Conservation (phyloP, 2,797 vertebrate species). For the Clarias pachynema region DNA sequence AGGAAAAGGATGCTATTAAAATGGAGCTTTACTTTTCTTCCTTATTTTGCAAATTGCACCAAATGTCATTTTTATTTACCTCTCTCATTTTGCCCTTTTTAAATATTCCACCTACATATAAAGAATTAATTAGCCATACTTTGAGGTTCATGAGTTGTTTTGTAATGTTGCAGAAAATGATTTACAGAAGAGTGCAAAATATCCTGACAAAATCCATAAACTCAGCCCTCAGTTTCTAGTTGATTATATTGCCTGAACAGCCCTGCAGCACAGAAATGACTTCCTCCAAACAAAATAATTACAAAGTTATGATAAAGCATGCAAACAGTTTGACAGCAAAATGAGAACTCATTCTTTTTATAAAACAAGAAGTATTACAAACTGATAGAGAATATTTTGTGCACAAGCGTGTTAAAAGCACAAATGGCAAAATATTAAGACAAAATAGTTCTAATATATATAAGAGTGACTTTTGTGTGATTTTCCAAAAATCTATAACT, state of each 20-base stretch:
- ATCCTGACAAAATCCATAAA: constrained; percentile 7
- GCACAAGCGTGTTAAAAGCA: no score
- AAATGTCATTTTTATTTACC: not conserved
- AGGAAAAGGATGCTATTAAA: not conserved
- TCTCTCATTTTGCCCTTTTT: not conserved
- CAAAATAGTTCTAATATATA: no score
- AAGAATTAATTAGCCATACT: not conserved
- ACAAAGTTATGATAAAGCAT: not conserved
- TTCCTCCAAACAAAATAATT: not conserved
- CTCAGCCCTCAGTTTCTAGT: not conserved
- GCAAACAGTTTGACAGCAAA: no score
- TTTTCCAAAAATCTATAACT: no score
- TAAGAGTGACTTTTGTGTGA: no score
- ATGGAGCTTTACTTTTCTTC: not conserved
- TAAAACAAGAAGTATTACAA: no score
- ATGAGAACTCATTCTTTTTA: no score
- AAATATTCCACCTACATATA: not conserved
- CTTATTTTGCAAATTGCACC: not conserved
- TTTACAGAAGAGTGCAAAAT: not conserved
- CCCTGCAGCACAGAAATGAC: not conserved
- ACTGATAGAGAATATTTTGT: no score
- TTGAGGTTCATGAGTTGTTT: not conserved
- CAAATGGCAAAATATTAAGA: no score
- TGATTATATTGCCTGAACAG: not conserved
- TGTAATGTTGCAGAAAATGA: not conserved